Base-by-base conservation (phyloP, 2,888 invertebrate genomes). In the Cepaea hortensis region DNA sequence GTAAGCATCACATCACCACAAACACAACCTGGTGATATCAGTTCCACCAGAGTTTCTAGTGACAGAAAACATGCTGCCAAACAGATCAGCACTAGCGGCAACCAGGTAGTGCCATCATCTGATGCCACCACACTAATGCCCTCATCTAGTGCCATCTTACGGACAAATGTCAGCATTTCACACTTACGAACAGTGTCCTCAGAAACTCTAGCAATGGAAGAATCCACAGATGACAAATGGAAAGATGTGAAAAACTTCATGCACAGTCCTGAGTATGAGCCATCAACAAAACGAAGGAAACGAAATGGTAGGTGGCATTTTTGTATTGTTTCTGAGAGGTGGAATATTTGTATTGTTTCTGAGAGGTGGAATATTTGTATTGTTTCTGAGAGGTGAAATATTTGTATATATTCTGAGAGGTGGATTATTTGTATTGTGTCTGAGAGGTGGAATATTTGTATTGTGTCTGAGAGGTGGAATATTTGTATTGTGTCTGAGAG, bases 231-330 rank as follows among this genome's bases (percentile, higher is more conserved):
- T 77, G 89, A 90, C 62, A 93, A 92, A 82, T 93, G 93, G 93
- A 91, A 92, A 87, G 92, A 92, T 81, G 91, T 93, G 50, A 90
- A 91, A 83, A 88, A 92, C 84, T 91, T 91, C 84, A 88, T 93
- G 20, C 89, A 92, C 81, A 88, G 89, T 11, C 88, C 88, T 7
- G 88, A 88, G 48, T 48, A 81, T 55, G 82, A 88, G 13, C 75
- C 87, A 3, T 3, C 81, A 6, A 65, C 75, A n/a, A 87, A 86
- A 46, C 89, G 91, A 87, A 88, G 91, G 85, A 80, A 9, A n/a
- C 88, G 88, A 55, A 88, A 88, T 88, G 91, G 91, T 91, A 86
- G 88, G 90, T 77, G 35, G 3, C 3, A 62, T 61, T 35, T 23
- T 79, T 79, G 3, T 61, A 35, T n/a, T 23, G 35, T 23, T 35